A percentile compares a stretch with the other conserved stretches of the same genome.
Conservation (phyloP, 2,888 invertebrate genomes). For the Tuta absoluta region DNA sequence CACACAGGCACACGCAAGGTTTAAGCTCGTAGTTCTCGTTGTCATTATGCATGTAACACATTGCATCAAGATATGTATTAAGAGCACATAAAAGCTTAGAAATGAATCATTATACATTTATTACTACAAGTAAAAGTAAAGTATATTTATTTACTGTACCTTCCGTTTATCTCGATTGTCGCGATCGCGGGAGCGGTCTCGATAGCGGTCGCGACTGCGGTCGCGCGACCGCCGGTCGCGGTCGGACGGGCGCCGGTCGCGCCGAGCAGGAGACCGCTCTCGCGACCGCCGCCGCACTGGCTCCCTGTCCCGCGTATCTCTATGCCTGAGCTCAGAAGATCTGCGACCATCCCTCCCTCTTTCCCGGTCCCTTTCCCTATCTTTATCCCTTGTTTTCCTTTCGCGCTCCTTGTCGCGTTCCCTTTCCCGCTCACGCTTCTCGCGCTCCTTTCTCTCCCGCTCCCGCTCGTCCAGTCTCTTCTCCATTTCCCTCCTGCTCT, state of each 20-base stretch:
- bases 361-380: constrained; percentile 48
- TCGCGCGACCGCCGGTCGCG: constrained; percentile 56
- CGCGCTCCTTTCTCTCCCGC: constrained; percentile 57
- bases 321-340: constrained; percentile 38
- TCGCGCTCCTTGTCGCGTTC: constrained; percentile 48
- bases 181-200: constrained; percentile 43
- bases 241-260: constrained; percentile 44
- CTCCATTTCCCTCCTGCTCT: constrained; percentile 57
- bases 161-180: constrained; percentile 43
- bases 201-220: constrained; percentile 44
- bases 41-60: no score
- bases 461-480: constrained; percentile 68
- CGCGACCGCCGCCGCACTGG: constrained; percentile 44
- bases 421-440: constrained; percentile 49
- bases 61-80: no score
- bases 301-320: constrained; percentile 37
- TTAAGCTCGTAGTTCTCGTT: no score
- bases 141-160: no score
- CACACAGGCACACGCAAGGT: no score
- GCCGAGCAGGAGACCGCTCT: constrained; percentile 42
- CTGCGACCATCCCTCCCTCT: constrained; percentile 49
- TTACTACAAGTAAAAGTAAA: no score
- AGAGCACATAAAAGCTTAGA: no score
- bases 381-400: constrained; percentile 46
- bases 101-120: background rate